A percentile compares a stretch with the other conserved stretches of the same genome.
Evolutionary conservation across 2,888 invertebrate species (phyloP).

Genomic region (Papilio demoleus): DNA sequence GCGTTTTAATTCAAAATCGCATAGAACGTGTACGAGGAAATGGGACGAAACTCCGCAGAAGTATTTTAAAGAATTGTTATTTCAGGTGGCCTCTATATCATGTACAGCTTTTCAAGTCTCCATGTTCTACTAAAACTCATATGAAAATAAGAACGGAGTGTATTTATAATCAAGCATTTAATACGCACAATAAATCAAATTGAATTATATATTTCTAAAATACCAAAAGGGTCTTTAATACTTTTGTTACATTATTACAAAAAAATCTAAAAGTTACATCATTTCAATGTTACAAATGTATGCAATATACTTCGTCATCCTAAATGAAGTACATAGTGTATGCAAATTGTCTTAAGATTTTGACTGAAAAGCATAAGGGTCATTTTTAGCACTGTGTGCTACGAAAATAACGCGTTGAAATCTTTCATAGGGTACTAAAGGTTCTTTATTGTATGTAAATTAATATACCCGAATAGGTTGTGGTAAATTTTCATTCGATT

Average conservation of each 20-base stretch:
- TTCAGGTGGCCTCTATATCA: slow-evolving; percentile 18
- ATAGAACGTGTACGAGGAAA: slow-evolving; percentile 10
- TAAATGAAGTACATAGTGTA: too few relatives aligned
- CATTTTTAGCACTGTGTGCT: slow-evolving; percentile 57
- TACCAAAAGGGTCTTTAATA: too few relatives aligned
- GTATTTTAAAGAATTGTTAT: slow-evolving; percentile 23
- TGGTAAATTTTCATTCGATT: not conserved
- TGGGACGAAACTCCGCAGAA: slow-evolving; percentile 21
- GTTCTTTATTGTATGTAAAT: not conserved
- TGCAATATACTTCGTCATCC: too few relatives aligned
- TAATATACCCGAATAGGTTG: not conserved
- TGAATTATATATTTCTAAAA: too few relatives aligned
- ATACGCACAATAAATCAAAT: slow-evolving; percentile 23
- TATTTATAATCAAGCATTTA: not conserved
- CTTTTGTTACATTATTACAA: too few relatives aligned
- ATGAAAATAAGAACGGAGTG: not conserved
- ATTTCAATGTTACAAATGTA: too few relatives aligned
- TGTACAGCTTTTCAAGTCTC: not conserved
- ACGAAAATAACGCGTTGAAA: slow-evolving; percentile 64
- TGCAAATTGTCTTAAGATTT: too few relatives aligned
- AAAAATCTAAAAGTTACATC: too few relatives aligned
- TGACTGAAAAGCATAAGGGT: slow-evolving; percentile 67
- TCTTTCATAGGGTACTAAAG: slow-evolving; percentile 59
- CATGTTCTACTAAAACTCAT: not conserved
- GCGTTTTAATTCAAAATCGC: slow-evolving; percentile 23